A percentile compares a stretch with the other conserved stretches of the same genome.
These are phyloP conservation scores for Galaxea fascicularis DNA, from an alignment of 92 coral and sea anemone genomes.

Conservation along the genomic window DNA sequence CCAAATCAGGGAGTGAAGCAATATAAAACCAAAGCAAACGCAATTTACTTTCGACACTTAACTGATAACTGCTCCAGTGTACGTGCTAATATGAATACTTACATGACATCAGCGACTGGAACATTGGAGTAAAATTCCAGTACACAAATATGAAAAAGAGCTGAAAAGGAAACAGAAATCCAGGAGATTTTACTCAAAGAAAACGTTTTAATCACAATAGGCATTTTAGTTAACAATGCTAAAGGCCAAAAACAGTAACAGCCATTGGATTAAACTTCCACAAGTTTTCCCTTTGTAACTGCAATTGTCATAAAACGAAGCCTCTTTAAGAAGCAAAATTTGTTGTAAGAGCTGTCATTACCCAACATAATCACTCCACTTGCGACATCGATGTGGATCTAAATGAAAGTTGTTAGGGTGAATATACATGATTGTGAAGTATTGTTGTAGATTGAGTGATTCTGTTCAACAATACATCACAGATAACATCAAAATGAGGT, in stretches of 20 bases:
- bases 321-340: too few relatives aligned
- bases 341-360: too few relatives aligned
- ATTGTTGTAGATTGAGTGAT: too few relatives aligned
- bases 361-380: too few relatives aligned
- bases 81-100: constrained; percentile 29
- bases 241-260: not conserved
- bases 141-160: constrained; percentile 75
- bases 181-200: not conserved
- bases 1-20: not conserved
- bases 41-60: not conserved
- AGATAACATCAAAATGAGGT: too few relatives aligned
- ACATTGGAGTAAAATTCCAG: constrained; percentile 83
- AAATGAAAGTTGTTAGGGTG: not conserved
- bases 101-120: constrained; percentile 85
- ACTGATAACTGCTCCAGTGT: not conserved
- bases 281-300: too few relatives aligned
- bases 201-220: too few relatives aligned
- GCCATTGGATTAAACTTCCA: too few relatives aligned
- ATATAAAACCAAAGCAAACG: not conserved
- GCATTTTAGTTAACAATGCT: not conserved
- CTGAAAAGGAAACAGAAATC: constrained; percentile 45
- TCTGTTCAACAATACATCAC: too few relatives aligned
- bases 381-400: too few relatives aligned
- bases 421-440: not conserved
- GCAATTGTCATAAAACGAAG: too few relatives aligned